Evolutionary conservation across 2,888 invertebrate genomes (phyloP).

Genomic region (Leptinotarsa haldemani): DNA sequence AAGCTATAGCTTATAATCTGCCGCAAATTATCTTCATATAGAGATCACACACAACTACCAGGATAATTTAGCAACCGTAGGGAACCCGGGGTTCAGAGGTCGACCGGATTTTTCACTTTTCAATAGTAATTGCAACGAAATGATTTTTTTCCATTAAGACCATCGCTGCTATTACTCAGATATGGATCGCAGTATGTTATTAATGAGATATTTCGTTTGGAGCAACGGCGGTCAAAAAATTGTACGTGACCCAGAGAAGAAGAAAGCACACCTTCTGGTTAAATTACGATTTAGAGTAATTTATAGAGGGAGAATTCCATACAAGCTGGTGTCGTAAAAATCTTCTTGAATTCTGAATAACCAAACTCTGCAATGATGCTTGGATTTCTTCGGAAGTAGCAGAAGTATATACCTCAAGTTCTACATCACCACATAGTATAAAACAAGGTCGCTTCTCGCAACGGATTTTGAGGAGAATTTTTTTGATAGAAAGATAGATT

Average conservation of each 20-base stretch:
- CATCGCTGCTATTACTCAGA: conserved; percentile 33
- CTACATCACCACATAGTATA: too few relatives aligned
- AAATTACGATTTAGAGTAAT: conserved; percentile 7
- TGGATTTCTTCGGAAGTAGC: background rate
- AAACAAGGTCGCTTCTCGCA: too few relatives aligned
- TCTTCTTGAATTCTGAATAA: background rate
- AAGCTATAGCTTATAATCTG: conserved; percentile 38
- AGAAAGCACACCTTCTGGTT: conserved; percentile 8
- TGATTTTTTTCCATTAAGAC: conserved; percentile 20
- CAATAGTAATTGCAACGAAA: conserved; percentile 36
- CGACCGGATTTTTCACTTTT: conserved; percentile 32
- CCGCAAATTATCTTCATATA: conserved; percentile 41
- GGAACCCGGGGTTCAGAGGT: conserved; percentile 38
- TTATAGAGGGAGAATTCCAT: conserved; percentile 9
- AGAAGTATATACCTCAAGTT: too few relatives aligned
- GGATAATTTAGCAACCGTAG: conserved; percentile 45
- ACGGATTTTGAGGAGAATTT: too few relatives aligned
- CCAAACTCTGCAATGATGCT: conserved; percentile 2
- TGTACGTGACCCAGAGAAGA: conserved; percentile 36
- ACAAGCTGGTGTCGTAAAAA: background rate
- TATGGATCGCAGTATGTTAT: conserved; percentile 49
- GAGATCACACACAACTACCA: conserved; percentile 41
- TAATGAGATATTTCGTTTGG: conserved; percentile 42
- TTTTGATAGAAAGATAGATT: too few relatives aligned
- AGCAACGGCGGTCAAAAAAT: conserved; percentile 35